Conservation (phyloP, 92 coral and sea anemone genomes). For the Micromussa lordhowensis region DNA sequence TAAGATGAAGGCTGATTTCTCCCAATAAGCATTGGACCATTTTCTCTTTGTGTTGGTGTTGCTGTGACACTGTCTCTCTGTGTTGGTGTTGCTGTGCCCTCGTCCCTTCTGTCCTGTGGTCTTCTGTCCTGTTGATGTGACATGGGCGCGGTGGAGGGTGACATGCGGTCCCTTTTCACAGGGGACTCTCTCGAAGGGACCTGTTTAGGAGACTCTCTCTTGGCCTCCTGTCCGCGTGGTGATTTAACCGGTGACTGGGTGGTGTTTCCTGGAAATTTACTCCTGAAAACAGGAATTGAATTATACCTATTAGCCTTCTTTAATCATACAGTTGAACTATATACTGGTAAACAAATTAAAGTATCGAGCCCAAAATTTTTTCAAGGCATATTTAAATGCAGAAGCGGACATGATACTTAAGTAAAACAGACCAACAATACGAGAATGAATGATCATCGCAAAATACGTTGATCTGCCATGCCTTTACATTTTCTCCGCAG, state of each 20-base stretch:
- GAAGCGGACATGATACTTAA: neutral
- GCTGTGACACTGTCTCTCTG: constrained; percentile 1
- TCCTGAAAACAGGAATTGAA: constrained; percentile 46
- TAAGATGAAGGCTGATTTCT: constrained; percentile 16
- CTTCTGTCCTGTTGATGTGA: constrained; percentile 32
- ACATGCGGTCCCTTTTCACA: constrained; percentile 64
- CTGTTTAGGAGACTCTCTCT: constrained; percentile 66
- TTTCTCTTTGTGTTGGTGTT: constrained; percentile 12
- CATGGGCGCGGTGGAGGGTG: constrained; percentile 39
- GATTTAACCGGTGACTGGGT: constrained; percentile 42
- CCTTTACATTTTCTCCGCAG: no score
- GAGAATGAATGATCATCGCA: neutral
- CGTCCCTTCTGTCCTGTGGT: constrained; percentile 7
- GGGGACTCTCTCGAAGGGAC: constrained; percentile 69
- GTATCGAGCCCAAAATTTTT: no score
- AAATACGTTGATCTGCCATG: no score
- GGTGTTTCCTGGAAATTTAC: constrained; percentile 80
- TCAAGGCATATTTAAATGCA: neutral
- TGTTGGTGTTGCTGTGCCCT: neutral
- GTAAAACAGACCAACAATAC: no score
- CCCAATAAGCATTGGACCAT: constrained; percentile 17
- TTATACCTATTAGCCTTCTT: neutral
- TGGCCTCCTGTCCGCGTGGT: constrained; percentile 49
- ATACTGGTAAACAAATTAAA: neutral
- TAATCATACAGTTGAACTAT: neutral